Evolutionary conservation across 1,140 invertebrate genomes (phyloP).

Genomic region (Plutomurus gul): DNA sequence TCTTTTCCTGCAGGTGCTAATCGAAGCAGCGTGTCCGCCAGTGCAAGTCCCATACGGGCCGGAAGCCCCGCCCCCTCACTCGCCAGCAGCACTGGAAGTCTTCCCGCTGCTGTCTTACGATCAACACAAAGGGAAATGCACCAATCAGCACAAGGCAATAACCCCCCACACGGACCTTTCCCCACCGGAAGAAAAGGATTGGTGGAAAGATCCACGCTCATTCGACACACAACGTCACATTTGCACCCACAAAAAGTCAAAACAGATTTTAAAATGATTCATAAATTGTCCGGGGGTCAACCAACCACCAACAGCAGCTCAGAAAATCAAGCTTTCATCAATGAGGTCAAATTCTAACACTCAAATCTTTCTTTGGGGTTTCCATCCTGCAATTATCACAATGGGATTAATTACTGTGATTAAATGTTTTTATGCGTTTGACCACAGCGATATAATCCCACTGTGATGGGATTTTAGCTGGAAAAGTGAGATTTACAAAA

Average conservation of each 20-base stretch:
- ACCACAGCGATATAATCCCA: too few species aligned
- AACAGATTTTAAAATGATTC: conserved; percentile 64
- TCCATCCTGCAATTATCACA: too few species aligned
- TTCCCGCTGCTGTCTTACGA: conserved; percentile 45
- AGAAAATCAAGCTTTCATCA: conserved; percentile 85
- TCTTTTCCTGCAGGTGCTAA: conserved; percentile 40
- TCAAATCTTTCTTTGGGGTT: background rate
- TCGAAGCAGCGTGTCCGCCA: conserved; percentile 51
- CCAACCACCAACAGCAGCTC: conserved; percentile 74
- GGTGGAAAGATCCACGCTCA: conserved; percentile 86
- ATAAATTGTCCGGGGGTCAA: conserved; percentile 50
- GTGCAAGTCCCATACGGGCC: conserved; percentile 50
- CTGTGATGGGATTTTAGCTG: too few species aligned
- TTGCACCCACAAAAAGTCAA: conserved; percentile 62
- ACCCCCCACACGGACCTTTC: conserved; percentile 67
- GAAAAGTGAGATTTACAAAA: too few species aligned
- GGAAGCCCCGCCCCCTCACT: conserved; percentile 48
- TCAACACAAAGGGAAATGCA: conserved; percentile 31
- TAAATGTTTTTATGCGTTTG: too few species aligned
- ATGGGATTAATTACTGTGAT: too few species aligned
- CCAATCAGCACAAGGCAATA: background rate
- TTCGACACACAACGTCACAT: conserved; percentile 71
- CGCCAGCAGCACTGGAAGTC: conserved; percentile 51
- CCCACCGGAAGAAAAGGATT: conserved; percentile 77
- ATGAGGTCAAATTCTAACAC: conserved; percentile 67